A percentile compares a stretch with the other conserved stretches of the same genome.
These are phyloP conservation scores for Bombyx huttoni DNA, from an alignment of 2,888 invertebrate genomes.

Conservation along the genomic window DNA sequence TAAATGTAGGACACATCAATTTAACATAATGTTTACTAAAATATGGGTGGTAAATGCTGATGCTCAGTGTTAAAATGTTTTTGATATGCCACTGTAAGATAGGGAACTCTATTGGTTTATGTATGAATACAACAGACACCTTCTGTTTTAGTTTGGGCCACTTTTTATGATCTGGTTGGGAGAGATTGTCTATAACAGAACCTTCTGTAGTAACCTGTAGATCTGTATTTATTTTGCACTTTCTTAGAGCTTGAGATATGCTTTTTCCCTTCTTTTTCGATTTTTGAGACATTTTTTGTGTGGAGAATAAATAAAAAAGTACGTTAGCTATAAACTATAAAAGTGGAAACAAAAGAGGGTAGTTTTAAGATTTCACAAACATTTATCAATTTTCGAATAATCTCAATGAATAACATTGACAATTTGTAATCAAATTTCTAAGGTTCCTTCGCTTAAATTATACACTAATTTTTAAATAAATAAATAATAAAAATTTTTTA, in stretches of 20 bases:
- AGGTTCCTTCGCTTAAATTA: too few species aligned
- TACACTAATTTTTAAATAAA: too few species aligned
- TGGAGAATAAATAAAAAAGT: too few species aligned
- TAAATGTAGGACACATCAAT: slow-evolving; percentile 22
- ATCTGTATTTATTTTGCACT: slow-evolving; percentile 12
- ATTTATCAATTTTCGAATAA: too few species aligned
- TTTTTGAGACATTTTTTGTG: slow-evolving; percentile 15
- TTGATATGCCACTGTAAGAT: slow-evolving; percentile 14
- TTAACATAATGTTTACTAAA: slow-evolving; percentile 20
- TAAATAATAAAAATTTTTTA: too few species aligned
- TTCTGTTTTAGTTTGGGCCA: slow-evolving; percentile 29
- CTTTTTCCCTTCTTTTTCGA: slow-evolving; percentile 13
- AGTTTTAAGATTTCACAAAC: neutral
- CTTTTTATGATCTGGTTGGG: slow-evolving; percentile 12
- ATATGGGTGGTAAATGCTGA: slow-evolving; percentile 26
- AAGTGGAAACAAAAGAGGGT: neutral
- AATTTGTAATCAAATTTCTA: too few species aligned
- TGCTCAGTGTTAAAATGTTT: slow-evolving; percentile 20
- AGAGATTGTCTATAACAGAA: slow-evolving; percentile 12
- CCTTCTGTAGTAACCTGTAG: slow-evolving; percentile 3
- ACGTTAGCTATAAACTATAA: neutral
- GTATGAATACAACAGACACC: slow-evolving; percentile 36
- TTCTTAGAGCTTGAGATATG: slow-evolving; percentile 9
- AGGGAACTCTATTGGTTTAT: slow-evolving; percentile 23
- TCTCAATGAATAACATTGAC: too few species aligned